A percentile compares a stretch with the other conserved stretches of the same genome.
These are phyloP conservation scores for Falcaria lacertinaria DNA, from an alignment of 2,888 invertebrate genomes.

Conservation along the genomic window DNA sequence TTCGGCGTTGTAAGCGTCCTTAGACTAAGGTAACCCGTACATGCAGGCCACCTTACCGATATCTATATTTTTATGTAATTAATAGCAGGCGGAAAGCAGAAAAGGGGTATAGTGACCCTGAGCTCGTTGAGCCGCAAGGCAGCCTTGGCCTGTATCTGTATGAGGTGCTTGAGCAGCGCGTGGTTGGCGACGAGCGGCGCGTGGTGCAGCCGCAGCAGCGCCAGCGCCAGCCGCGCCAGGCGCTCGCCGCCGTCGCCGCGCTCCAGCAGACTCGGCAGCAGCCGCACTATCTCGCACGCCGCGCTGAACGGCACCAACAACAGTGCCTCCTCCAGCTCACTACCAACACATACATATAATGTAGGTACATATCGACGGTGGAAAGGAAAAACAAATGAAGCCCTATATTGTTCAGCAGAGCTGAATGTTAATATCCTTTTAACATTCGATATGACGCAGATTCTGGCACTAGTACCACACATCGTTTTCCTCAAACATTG, in stretches of 20 bases:
- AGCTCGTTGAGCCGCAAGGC: conserved; percentile 78
- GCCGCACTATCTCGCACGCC: conserved; percentile 87
- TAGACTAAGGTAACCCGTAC: too few relatives aligned
- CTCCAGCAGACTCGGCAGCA: conserved; percentile 84
- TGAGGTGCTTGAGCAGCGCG: conserved; percentile 82
- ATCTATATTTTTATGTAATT: too few relatives aligned
- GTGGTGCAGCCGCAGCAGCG: conserved; percentile 87
- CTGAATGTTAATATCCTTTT: too few relatives aligned
- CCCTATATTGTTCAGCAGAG: too few relatives aligned
- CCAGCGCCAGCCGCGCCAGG: conserved; percentile 86
- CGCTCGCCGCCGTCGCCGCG: conserved; percentile 88
- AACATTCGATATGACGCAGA: too few relatives aligned
- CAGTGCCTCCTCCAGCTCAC: conserved; percentile 95
- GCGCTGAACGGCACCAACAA: conserved; percentile 90
- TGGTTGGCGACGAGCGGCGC: conserved; percentile 88
- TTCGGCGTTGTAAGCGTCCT: too few relatives aligned
- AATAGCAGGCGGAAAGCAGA: conserved; percentile 1
- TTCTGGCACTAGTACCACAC: too few relatives aligned
- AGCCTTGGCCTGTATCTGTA: conserved; percentile 81
- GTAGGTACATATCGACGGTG: too few relatives aligned
- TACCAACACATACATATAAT: conserved; percentile 50
- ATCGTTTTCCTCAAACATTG: too few relatives aligned
- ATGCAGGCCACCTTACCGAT: too few relatives aligned
- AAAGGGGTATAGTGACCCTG: conserved; percentile 70
- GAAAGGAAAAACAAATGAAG: too few relatives aligned